Base-by-base conservation (phyloP, 2,797 vertebrate genomes). In the Cheirogaleus major region DNA sequence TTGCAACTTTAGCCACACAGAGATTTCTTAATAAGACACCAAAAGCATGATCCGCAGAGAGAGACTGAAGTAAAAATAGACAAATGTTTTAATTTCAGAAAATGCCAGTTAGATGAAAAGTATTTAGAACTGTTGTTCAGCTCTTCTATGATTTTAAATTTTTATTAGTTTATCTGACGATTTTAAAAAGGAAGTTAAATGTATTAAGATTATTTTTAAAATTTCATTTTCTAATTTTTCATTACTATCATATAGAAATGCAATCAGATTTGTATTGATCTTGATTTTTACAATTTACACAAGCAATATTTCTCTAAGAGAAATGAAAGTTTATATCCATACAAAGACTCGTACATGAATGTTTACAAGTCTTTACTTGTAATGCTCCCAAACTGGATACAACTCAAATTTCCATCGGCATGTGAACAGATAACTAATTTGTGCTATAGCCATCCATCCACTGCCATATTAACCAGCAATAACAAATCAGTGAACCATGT, bases 401-500 rank as follows among this genome's bases (percentile, higher is more conserved):
- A 75, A 67, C 35, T 11, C 84, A 90, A 90, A 75, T 67, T 73
- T 35, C 12, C n/a, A 73, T 72, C 14, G 87, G 20, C 61, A 22
- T 7, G 41, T 63, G 43, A 91, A 70, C 76, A 32, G 32, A 32
- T 87, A 91, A 78, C 15, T 52, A 88, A 88, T 83, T 38, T 70
- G 7, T 63, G 38, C 38, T 83, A 70, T 43, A 78, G 27, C 2
- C 38, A 57, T 41, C 1, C 38, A 57, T 41, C 55, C 8, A 30
- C 61, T 82, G 32, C 78, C 87, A 70, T 87, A 93, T 61, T 94
- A 87, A 82, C 52, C 52, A 88, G 45, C 22, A 78, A 87, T 81
- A 59, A 88, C 61, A 76, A 82, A 27, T 70, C 70, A 70, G 45
- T 83, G 45, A 81, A 76, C 6, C 30, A 61, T 63, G 3, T 32